These are phyloP conservation scores for Pelochelys cantorii DNA, from an alignment of 2,797 vertebrate species.

Conservation along the genomic window DNA sequence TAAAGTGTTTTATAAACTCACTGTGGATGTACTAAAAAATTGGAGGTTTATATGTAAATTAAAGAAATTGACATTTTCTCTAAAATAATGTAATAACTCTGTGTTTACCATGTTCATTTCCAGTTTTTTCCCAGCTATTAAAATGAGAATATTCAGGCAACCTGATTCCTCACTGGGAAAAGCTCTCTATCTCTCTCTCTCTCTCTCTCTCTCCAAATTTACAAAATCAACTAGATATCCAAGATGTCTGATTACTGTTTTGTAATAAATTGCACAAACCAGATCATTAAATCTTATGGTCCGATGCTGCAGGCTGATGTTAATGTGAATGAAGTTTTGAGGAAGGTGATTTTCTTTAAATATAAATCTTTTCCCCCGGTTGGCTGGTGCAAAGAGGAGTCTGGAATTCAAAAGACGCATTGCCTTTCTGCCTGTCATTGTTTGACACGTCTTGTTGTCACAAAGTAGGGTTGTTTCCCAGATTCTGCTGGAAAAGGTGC, in stretches of 20 bases:
- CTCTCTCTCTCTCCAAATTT: not conserved
- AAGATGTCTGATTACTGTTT: not conserved
- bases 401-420: conserved; percentile 23
- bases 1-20: conserved; percentile 39
- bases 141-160: fast-evolving
- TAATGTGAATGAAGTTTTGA: not conserved
- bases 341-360: not conserved
- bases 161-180: not conserved
- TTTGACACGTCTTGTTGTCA: conserved; percentile 70
- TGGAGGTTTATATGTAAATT: not conserved
- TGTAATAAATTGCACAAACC: not conserved
- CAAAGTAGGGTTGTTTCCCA: conserved; percentile 70
- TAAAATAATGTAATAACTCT: fast-evolving
- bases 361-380: not conserved
- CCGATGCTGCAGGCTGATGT: not conserved
- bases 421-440: conserved; percentile 57
- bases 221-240: not conserved
- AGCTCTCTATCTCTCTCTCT: not conserved
- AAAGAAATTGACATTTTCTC: not conserved
- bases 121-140: not conserved
- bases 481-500: conserved; percentile 73
- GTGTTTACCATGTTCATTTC: not conserved
- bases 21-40: fast-evolving
- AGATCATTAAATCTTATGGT: not conserved
- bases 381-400: not conserved